A percentile compares a stretch with the other conserved stretches of the same genome.
Conservation (phyloP, 2,888 invertebrate genomes). For the Eudemis profundana region DNA sequence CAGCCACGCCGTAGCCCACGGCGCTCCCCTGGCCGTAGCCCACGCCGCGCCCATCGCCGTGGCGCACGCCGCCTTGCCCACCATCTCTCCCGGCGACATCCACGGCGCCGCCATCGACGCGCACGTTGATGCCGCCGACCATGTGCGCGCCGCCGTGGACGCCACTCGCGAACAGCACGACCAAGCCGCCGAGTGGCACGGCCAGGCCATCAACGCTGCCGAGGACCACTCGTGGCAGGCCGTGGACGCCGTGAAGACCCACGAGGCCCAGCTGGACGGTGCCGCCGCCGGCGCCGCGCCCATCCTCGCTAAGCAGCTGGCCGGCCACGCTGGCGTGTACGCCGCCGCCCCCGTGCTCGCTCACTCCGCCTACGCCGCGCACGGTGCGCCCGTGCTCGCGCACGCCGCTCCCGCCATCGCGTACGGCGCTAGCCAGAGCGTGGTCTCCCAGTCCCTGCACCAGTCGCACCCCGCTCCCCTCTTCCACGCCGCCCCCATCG, state of each 20-base stretch:
- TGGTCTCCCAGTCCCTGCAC: conserved; percentile 29
- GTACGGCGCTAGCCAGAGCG: conserved; percentile 30
- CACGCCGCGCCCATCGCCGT: conserved; percentile 59
- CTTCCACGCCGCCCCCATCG: conserved; percentile 50
- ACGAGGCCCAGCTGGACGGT: conserved; percentile 74
- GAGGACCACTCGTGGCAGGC: conserved; percentile 81
- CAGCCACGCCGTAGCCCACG: conserved; percentile 58
- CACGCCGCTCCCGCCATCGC: conserved; percentile 36
- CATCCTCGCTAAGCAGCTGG: conserved; percentile 30
- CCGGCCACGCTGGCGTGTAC: conserved; percentile 49
- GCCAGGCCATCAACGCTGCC: conserved; percentile 79
- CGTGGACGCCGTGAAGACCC: conserved; percentile 78
- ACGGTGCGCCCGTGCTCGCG: conserved; percentile 34
- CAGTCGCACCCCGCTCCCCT: conserved; percentile 35
- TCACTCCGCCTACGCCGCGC: conserved; percentile 43
- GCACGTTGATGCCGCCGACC: conserved; percentile 78
- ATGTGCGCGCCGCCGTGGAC: conserved; percentile 76
- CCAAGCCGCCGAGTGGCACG: conserved; percentile 78
- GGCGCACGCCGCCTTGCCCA: conserved; percentile 61
- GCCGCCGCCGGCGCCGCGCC: conserved; percentile 59
- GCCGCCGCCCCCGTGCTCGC: conserved; percentile 49
- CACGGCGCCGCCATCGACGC: conserved; percentile 79
- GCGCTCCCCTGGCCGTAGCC: conserved; percentile 53
- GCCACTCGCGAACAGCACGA: conserved; percentile 77
- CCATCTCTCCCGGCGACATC: conserved; percentile 79